phyloP scores from a whole-genome alignment of 2,888 invertebrate genomes.

The Rhyacophila evoluta region DNA sequence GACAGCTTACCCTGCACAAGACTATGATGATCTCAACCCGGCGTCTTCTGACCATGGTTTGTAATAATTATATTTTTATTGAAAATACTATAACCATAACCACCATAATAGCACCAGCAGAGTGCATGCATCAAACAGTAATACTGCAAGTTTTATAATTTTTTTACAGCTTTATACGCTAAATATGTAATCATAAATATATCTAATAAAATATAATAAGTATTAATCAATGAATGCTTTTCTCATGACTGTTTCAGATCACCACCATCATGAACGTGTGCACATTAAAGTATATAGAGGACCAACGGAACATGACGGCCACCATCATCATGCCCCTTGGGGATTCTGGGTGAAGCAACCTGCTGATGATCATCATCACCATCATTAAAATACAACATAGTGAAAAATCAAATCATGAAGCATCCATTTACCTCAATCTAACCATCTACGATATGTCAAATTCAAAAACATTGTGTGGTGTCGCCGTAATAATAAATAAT shows the following conservation, averaged over 20 bases:
- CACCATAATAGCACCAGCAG: too few species aligned
- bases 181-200: too few species aligned
- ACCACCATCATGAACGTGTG: slow-evolving; percentile 67
- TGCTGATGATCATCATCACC: slow-evolving; percentile 69
- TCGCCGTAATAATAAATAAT: neutral
- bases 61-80: too few species aligned
- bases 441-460: neutral
- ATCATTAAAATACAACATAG: slow-evolving; percentile 33
- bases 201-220: too few species aligned
- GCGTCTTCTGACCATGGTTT: slow-evolving; percentile 52
- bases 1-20: slow-evolving; percentile 44
- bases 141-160: too few species aligned
- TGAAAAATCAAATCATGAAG: neutral
- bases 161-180: too few species aligned
- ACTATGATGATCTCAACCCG: slow-evolving; percentile 51
- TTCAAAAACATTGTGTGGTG: neutral
- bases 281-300: slow-evolving; percentile 82
- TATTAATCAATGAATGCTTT: too few species aligned
- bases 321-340: slow-evolving; percentile 75
- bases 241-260: slow-evolving; percentile 62
- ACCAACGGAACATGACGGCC: slow-evolving; percentile 72
- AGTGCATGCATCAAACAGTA: too few species aligned
- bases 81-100: too few species aligned
- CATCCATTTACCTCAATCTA: neutral
- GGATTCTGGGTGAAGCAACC: slow-evolving; percentile 82